These are phyloP conservation scores for Taeniopygia guttata DNA, from an alignment of 2,797 vertebrate genomes.

Conservation along the genomic window DNA sequence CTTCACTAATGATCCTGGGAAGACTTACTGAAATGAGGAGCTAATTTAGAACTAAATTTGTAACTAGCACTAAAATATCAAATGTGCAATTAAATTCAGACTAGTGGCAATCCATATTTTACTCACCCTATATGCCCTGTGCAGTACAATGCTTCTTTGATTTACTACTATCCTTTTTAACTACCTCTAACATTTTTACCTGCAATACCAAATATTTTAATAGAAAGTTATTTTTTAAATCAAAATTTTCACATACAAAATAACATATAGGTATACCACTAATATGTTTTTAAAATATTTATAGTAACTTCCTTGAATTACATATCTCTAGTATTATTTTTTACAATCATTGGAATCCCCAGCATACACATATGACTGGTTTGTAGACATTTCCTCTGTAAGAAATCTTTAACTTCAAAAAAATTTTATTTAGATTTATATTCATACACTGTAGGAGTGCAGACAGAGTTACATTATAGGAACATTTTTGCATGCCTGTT, in stretches of 20 bases:
- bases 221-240: not conserved
- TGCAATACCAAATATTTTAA: not conserved
- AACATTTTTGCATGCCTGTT: not conserved
- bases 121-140: not conserved
- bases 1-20: not conserved
- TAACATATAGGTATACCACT: not conserved
- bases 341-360: not conserved
- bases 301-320: not conserved
- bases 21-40: not conserved
- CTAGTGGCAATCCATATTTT: not conserved
- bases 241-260: accelerated
- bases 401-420: not conserved
- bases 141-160: not conserved
- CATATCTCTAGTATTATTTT: not conserved
- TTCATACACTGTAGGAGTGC: not conserved
- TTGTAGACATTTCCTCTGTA: not conserved
- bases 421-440: not conserved
- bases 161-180: not conserved
- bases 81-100: not conserved
- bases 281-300: not conserved
- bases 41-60: not conserved
- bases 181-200: not conserved
- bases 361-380: not conserved
- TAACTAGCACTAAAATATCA: not conserved
- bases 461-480: not conserved